A percentile compares a stretch with the other conserved stretches of the same genome.
These are phyloP conservation scores for Gadopsis bispinosus DNA, from an alignment of 2,797 vertebrate genomes.

Conservation along the genomic window DNA sequence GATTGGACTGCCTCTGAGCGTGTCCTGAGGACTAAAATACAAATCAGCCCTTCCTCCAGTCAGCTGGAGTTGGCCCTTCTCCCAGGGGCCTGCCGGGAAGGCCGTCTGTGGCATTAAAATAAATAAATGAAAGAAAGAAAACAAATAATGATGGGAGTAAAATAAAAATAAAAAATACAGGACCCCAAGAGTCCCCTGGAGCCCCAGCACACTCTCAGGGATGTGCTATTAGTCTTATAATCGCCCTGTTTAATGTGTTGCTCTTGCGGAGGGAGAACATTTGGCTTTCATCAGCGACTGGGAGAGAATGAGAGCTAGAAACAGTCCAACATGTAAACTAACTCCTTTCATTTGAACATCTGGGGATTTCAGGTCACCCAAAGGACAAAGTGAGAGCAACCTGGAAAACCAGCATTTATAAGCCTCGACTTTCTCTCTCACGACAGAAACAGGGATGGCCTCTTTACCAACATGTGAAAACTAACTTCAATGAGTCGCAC, in stretches of 20 bases:
- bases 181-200: conserved; percentile 29
- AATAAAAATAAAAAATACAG: conserved; percentile 11
- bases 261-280: conserved; percentile 29
- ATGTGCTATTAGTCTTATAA: conserved; percentile 63
- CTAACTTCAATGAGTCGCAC: conserved; percentile 1
- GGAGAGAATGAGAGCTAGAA: conserved; percentile 26
- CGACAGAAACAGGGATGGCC: conserved; percentile 15
- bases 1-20: conserved; percentile 74
- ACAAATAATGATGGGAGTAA: conserved; percentile 53
- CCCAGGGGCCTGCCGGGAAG: conserved; percentile 73
- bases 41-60: conserved; percentile 76
- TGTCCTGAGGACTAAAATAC: conserved; percentile 79
- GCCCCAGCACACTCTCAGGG: conserved; percentile 26
- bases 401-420: conserved; percentile 13
- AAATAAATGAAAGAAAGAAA: conserved; percentile 36
- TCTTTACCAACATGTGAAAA: not conserved
- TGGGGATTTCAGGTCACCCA: conserved; percentile 39
- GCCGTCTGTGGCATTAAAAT: conserved; percentile 73
- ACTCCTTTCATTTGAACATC: conserved; percentile 43
- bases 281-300: conserved; percentile 37
- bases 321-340: conserved; percentile 41
- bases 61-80: conserved; percentile 78
- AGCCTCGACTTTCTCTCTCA: conserved; percentile 1
- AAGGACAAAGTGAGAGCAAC: conserved; percentile 32
- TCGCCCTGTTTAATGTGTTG: conserved; percentile 45